Percentiles rank a stretch among this genome's conserved stretches.
These are phyloP conservation scores for Eurytoma californica DNA, from an alignment of 2,888 invertebrate species.

Conservation along the genomic window DNA sequence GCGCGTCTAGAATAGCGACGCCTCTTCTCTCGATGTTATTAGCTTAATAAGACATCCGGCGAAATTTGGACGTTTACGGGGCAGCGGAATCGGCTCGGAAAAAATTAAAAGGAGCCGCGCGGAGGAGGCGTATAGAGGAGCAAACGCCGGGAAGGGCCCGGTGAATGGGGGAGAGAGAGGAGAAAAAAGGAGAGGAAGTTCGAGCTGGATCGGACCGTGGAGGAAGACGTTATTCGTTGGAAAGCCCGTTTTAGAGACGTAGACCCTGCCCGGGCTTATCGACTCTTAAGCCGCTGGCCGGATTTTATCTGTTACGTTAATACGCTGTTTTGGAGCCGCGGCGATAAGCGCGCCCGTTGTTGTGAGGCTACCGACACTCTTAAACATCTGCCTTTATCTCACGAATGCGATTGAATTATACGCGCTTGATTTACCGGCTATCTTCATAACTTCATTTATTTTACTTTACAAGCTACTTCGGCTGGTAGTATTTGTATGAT, in stretches of 20 bases:
- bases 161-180: background rate
- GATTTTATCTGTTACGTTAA: no score
- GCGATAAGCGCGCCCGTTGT: no score
- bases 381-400: no score
- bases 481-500: no score
- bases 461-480: no score
- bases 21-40: background rate
- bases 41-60: slow-evolving; percentile 21
- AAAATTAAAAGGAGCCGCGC: slow-evolving; percentile 16
- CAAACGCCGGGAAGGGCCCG: background rate
- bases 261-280: background rate
- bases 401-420: no score
- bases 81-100: slow-evolving; percentile 7
- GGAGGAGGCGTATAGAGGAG: background rate
- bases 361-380: no score
- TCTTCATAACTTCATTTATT: no score
- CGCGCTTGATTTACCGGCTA: no score
- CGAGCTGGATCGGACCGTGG: background rate
- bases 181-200: background rate
- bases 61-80: background rate
- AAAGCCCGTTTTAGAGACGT: slow-evolving; percentile 13
- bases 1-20: no score
- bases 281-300: background rate
- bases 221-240: slow-evolving; percentile 23
- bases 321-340: no score